Conservation (phyloP, 2,888 invertebrate species). For the Melinaea marsaeus region DNA sequence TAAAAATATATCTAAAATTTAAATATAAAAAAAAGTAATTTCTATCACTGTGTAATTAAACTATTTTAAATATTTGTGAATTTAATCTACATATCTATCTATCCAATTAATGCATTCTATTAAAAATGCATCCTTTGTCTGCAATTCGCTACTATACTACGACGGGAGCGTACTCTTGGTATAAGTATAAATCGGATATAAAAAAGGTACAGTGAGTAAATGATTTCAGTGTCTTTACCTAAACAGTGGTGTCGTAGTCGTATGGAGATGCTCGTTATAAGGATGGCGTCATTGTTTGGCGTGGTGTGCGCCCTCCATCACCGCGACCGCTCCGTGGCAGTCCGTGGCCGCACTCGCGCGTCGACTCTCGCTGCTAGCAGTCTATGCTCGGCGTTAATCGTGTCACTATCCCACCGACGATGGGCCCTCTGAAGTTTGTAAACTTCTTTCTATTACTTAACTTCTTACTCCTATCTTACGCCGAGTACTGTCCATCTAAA, state of each 20-base stretch:
- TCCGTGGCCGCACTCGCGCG: conserved; percentile 31
- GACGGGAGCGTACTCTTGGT: too few relatives aligned
- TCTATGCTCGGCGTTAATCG: conserved; percentile 21
- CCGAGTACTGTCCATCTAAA: conserved; percentile 53
- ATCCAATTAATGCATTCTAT: too few relatives aligned
- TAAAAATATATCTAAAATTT: too few relatives aligned
- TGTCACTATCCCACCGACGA: conserved; percentile 29
- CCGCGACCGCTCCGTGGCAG: background rate
- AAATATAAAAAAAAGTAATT: too few relatives aligned
- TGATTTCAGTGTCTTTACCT: conserved; percentile 1
- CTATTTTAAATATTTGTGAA: too few relatives aligned
- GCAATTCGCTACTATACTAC: too few relatives aligned
- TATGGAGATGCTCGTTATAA: conserved; percentile 8
- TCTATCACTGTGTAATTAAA: too few relatives aligned
- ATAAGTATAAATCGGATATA: too few relatives aligned
- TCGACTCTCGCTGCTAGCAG: conserved; percentile 38
- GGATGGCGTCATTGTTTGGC: conserved; percentile 22
- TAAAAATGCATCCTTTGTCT: too few relatives aligned
- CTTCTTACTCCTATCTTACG: conserved; percentile 36
- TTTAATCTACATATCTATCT: too few relatives aligned
- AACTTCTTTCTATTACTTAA: conserved; percentile 47
- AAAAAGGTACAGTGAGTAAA: background rate
- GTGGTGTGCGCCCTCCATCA: conserved; percentile 13
- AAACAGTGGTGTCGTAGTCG: background rate
- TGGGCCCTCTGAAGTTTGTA: conserved; percentile 42